A percentile compares a stretch with the other conserved stretches of the same genome.
Conservation (phyloP, 1,140 invertebrate species). For the Bombus confusus region DNA sequence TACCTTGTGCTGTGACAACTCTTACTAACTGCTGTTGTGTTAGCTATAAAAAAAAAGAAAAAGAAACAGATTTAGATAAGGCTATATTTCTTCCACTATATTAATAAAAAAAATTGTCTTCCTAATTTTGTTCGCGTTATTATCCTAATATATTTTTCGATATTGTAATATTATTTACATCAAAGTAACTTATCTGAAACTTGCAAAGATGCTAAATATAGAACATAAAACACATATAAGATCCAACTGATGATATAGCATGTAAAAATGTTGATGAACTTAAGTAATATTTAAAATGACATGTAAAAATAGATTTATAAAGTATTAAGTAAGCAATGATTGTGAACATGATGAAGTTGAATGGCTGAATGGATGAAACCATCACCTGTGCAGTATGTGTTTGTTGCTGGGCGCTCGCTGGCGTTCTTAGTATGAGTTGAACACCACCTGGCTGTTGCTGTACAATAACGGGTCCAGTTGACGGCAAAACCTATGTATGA, state of each 20-base stretch:
- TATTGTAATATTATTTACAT: not conserved
- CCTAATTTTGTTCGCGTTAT: not conserved
- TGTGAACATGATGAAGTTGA: slow-evolving; percentile 62
- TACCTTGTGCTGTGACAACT: slow-evolving; percentile 81
- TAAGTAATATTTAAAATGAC: slow-evolving; percentile 26
- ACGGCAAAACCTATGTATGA: slow-evolving; percentile 79
- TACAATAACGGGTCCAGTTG: slow-evolving; percentile 80
- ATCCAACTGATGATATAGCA: slow-evolving; percentile 7
- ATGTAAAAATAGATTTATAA: slow-evolving; percentile 29
- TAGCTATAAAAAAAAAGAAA: slow-evolving; percentile 76
- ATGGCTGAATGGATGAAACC: slow-evolving; percentile 77
- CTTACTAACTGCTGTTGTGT: slow-evolving; percentile 81
- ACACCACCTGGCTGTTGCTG: slow-evolving; percentile 81
- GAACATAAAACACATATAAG: slow-evolving; percentile 9
- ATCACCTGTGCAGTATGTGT: slow-evolving; percentile 82
- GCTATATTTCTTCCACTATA: not conserved
- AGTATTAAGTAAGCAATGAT: slow-evolving; percentile 60
- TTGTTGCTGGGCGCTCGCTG: slow-evolving; percentile 81
- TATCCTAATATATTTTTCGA: slow-evolving; percentile 1
- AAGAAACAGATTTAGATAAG: slow-evolving; percentile 21
- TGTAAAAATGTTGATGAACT: slow-evolving; percentile 13
- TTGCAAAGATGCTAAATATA: slow-evolving; percentile 2
- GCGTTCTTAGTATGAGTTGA: slow-evolving; percentile 81
- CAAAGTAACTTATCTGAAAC: slow-evolving; percentile 20
- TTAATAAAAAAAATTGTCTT: not conserved